Percentiles rank a stretch among this genome's conserved stretches.
phyloP scores from a whole-genome alignment of 2,888 invertebrate genomes.

The Hypomecis punctinalis region DNA sequence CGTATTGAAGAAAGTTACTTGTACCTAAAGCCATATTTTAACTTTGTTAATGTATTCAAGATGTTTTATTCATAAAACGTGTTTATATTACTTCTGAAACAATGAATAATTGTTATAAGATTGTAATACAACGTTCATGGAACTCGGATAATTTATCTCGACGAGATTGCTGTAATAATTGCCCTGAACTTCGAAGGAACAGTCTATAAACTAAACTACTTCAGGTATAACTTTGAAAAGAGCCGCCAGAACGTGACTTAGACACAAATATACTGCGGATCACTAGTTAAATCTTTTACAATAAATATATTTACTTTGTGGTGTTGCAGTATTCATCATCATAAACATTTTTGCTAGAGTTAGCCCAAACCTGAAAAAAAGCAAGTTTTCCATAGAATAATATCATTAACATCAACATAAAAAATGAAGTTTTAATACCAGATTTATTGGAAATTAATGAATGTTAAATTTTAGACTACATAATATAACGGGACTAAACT shows the following conservation, averaged over 20 bases:
- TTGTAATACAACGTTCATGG: constrained; percentile 24
- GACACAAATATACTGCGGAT: too few relatives aligned
- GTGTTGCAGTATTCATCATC: too few relatives aligned
- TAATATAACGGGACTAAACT: too few relatives aligned
- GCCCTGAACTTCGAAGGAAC: constrained; percentile 24
- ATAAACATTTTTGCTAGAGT: too few relatives aligned
- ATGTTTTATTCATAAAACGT: constrained; percentile 34
- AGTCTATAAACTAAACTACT: constrained; percentile 20
- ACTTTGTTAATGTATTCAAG: constrained; percentile 30
- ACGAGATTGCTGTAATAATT: constrained; percentile 31
- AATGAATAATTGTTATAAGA: constrained; percentile 32
- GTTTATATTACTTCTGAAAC: constrained; percentile 31
- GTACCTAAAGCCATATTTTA: constrained; percentile 21
- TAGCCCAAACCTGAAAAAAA: too few relatives aligned
- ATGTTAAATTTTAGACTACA: too few relatives aligned
- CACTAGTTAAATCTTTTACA: too few relatives aligned
- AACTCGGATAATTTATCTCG: constrained; percentile 26
- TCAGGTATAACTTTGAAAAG: constrained; percentile 18
- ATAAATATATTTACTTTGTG: too few relatives aligned
- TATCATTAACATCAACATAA: too few relatives aligned
- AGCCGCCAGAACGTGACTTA: constrained; percentile 5
- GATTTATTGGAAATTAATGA: too few relatives aligned
- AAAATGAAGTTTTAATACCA: too few relatives aligned
- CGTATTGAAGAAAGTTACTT: constrained; percentile 26
- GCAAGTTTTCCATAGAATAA: too few relatives aligned